Base-by-base conservation (phyloP, 1,140 invertebrate genomes). In the Wiebesia pumilae region DNA sequence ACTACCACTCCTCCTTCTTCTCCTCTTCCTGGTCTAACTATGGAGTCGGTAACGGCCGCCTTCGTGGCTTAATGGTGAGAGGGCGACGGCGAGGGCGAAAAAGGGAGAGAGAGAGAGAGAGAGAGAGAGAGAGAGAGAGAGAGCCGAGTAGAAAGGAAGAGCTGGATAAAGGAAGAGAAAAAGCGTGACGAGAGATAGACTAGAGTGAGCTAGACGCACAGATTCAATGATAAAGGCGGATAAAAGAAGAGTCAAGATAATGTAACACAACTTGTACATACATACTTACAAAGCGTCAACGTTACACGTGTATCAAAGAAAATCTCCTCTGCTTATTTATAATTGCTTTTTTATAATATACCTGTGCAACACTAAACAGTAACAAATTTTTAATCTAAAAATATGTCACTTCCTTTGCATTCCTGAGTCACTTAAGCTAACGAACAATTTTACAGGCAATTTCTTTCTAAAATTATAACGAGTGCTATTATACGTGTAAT, bases 21-120 rank as follows among this genome's bases (percentile, higher is more conserved):
- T 58, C 67, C 58, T 88, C 79, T 84, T 79, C 80, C 84, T 86
- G 80, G 84, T 85, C 69, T 82, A 86, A 85, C 84, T 82, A 86
- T 81, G 65, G 84, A 86, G 84, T 43, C 87, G 54, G 83, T 75
- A 69, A 85, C 87, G 78, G 33, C 78, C 6, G 35, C 21, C 51
- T 24, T 27, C 14, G 33, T 62, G 78, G 78, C 35, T 40, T 27
- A 35, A 30, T 33, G 43, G 19, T 24, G 14, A 24, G 54, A 33
- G 30, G n/a, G 12, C n/a, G 2, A 30, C n/a, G 40, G 19, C 0
- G 9, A 40, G 1, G 77, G 54, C 30, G 19, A 30, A 69, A 30
- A 16, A 30, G 0, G 67, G 30, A 35, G 35, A 58, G 24, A 54
- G 54, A 27, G 43, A 30, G 73, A 79, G 51, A 67, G 24, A 67